Conservation (phyloP, 2,113 vertebrate genomes). For the Alces alces region DNA sequence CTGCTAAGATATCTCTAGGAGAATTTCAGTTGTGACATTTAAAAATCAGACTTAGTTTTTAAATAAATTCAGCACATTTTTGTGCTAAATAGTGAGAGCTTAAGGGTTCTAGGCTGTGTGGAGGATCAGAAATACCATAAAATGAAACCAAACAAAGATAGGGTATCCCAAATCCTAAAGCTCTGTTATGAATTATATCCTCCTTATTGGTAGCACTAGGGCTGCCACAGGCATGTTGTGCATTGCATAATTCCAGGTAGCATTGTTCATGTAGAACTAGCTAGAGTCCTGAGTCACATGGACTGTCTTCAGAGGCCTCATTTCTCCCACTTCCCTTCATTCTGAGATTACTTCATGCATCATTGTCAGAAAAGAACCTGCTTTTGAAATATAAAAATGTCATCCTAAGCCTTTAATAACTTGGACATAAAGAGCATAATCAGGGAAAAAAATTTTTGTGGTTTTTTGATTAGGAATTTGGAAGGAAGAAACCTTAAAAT, state of each 20-base stretch:
- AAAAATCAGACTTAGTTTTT: background rate
- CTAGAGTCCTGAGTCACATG: background rate
- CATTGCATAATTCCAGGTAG: background rate
- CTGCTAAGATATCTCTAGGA: background rate
- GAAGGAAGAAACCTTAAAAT: conserved; percentile 27
- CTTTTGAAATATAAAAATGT: background rate
- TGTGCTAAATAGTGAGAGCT: background rate
- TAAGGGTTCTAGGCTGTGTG: background rate
- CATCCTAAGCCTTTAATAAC: background rate
- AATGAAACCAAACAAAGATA: background rate
- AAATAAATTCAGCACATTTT: background rate
- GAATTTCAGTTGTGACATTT: conserved; percentile 6
- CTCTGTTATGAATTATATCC: background rate
- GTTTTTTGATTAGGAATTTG: background rate
- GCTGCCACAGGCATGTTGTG: background rate
- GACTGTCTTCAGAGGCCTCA: background rate
- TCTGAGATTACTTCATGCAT: background rate
- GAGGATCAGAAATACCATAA: background rate
- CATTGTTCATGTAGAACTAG: background rate
- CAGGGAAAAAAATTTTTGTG: background rate
- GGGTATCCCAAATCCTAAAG: background rate
- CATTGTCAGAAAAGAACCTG: conserved; percentile 19
- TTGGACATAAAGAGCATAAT: background rate
- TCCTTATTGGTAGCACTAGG: background rate
- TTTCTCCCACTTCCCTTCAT: background rate